Percentiles rank a stretch among this genome's conserved stretches.
phyloP scores from a whole-genome alignment of 1,140 invertebrate species.

The Euwallacea fornicatus region DNA sequence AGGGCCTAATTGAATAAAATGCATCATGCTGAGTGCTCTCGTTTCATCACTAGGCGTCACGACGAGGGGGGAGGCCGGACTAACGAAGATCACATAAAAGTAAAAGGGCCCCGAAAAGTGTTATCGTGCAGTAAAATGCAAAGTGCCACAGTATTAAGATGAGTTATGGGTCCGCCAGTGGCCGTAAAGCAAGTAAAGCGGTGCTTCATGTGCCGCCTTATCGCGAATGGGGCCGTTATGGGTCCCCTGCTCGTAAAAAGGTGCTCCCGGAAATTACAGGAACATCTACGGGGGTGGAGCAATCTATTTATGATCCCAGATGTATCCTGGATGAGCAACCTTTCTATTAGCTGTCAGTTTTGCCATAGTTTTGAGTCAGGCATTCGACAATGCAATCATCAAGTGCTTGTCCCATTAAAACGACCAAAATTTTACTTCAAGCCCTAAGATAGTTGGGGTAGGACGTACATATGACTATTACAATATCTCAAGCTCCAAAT shows the following conservation, averaged over 20 bases:
- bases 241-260: constrained; percentile 25
- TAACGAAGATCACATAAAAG: constrained; percentile 18
- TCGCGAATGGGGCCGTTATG: constrained; percentile 26
- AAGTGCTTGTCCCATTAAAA: too few relatives aligned
- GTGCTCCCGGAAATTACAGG: constrained; percentile 36
- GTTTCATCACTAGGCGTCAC: too few relatives aligned
- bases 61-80: not conserved
- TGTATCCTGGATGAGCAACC: not conserved
- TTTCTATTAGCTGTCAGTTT: too few relatives aligned
- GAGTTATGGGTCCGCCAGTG: constrained; percentile 42
- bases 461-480: too few relatives aligned
- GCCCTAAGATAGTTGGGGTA: too few relatives aligned
- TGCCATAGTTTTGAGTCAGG: too few relatives aligned
- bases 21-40: not conserved
- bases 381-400: too few relatives aligned
- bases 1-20: not conserved
- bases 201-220: constrained; percentile 37
- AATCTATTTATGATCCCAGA: not conserved
- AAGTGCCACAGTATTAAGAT: constrained; percentile 44
- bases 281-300: constrained; percentile 6
- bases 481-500: too few relatives aligned
- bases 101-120: constrained; percentile 30
- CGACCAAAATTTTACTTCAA: too few relatives aligned
- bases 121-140: constrained; percentile 35
- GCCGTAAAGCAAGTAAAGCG: constrained; percentile 45